Evolutionary conservation across 2,797 vertebrate species (phyloP), one percentile per base, ranked within the genome.

Genomic region (Lemur catta): DNA sequence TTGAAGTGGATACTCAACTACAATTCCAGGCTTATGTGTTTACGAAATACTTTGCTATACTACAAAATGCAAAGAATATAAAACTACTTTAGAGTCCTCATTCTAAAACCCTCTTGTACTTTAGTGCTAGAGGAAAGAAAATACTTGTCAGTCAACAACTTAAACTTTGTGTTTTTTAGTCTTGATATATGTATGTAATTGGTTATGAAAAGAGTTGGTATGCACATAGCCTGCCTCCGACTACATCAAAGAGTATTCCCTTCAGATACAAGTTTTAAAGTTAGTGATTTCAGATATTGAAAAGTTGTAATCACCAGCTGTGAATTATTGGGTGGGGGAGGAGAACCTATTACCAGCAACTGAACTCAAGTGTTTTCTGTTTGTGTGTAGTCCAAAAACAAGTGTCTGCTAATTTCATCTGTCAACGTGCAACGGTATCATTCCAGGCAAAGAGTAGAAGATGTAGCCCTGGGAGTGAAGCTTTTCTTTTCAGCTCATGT

Each of bases 191-290:
- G 17, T 75, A 17, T 43, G 17, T 63, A 59, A 65, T 96, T 81
- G 43, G 18, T 84, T 92, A 57, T 50, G 46, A 81, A 82, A 85
- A 92, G 61, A 50, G 38, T 38, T 75, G 65, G 8, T 26, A 13
- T 4, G 4, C 28, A 24, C 8, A 22, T 38, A 69, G 55, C 17
- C 6, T 72, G 65, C 52, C 46, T 94, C 65, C 48, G 63, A 89
- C 57, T 84, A 18, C 46, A 41, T 1, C 72, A 24, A 94, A 85
- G 55, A n/a, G 38, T 93, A 50, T 87, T 92, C 84, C 81, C 92
- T 95, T 91, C 55, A 69, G 72, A 93, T 76, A 48, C 41, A 82
- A 38, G 61, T 76, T 95, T 93, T 72, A 48, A 91, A 97, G 33
- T 84, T 93, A 84, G 46, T 75, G 67, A 93, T 89, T 86, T 89